Evolutionary conservation across 1,140 invertebrate genomes (phyloP), one percentile per base, ranked within the genome.

Genomic region (Vanessa atalanta): DNA sequence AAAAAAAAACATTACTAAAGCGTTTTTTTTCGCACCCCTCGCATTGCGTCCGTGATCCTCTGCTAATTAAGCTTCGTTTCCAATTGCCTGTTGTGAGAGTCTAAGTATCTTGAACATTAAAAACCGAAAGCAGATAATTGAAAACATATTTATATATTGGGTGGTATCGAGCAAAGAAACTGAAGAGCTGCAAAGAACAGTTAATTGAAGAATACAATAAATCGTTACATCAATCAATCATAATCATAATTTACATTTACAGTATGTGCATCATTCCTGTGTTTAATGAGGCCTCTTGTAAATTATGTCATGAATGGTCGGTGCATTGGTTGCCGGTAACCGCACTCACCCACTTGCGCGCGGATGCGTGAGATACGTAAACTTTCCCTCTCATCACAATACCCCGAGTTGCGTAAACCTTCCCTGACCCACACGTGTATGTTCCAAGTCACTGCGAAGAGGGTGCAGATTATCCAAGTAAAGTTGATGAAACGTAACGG

Each of bases 381-480:
- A 91, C 90, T 92, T 92, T 92, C 90, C 89, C 90, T 92, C 89
- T 92, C 89, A 79, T 85, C 84, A 85, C 77, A 78, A 80, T 83
- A 78, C 82, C 87, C 84, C 78, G 76, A 69, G 72, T 79, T 82
- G 79, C 74, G 72, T 75, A 82, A 66, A 43, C 63, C 73, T 65
- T 75, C 68, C 68, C 67, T 75, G 68, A 75, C 73, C 76, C 80
- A 73, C 51, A 72, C 80, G 48, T 50, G 48, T 50, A 75, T 70
- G 71, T 74, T 76, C 64, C 70, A 70, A 57, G 67, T 37, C 50
- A 61, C 47, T 53, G 48, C 48, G 15, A 53, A 71, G 68, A 65
- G 75, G 75, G 75, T 77, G 61, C 37, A 50, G 51, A 47, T 66
- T 72, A 73, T 55, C 63, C 67, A 26, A 70, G 75, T 70, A 67